Conservation (phyloP, 2,888 invertebrate species). For the Synergus gifuensis region DNA sequence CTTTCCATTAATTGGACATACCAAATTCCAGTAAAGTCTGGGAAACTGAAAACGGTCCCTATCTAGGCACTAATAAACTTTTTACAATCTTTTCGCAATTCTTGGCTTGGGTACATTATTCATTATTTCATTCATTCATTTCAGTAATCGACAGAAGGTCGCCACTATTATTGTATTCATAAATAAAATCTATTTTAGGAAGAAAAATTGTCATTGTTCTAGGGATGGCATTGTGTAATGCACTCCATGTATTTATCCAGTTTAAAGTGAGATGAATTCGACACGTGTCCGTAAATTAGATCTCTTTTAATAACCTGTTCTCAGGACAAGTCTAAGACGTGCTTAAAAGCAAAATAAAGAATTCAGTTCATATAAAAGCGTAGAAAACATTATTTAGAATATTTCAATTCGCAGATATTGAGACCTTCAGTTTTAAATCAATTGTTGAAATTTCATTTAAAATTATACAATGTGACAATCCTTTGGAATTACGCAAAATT, state of each 20-base stretch:
- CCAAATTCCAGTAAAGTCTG: constrained; percentile 25
- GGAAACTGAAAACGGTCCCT: constrained; percentile 21
- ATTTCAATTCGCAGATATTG: not conserved
- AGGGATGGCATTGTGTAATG: constrained; percentile 6
- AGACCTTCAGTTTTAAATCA: not conserved
- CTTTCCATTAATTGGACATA: constrained; percentile 39
- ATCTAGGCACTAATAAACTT: not conserved
- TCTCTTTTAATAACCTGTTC: constrained; percentile 39
- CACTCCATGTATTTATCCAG: not conserved
- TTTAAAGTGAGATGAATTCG: constrained; percentile 24
- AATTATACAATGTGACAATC: no score
- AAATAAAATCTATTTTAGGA: not conserved
- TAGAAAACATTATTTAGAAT: not conserved
- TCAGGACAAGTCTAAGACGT: constrained; percentile 15
- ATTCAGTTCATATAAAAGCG: not conserved
- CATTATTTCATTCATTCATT: not conserved
- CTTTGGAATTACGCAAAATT: no score
- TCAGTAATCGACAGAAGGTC: not conserved
- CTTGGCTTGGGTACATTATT: not conserved
- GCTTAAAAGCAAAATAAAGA: constrained; percentile 4
- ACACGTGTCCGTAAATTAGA: constrained; percentile 23
- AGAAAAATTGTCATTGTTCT: not conserved
- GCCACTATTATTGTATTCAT: not conserved
- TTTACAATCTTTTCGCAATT: constrained; percentile 14
- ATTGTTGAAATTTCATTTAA: no score